phyloP scores from a whole-genome alignment of 2,113 vertebrate species.

The Hiodon alosoides region DNA sequence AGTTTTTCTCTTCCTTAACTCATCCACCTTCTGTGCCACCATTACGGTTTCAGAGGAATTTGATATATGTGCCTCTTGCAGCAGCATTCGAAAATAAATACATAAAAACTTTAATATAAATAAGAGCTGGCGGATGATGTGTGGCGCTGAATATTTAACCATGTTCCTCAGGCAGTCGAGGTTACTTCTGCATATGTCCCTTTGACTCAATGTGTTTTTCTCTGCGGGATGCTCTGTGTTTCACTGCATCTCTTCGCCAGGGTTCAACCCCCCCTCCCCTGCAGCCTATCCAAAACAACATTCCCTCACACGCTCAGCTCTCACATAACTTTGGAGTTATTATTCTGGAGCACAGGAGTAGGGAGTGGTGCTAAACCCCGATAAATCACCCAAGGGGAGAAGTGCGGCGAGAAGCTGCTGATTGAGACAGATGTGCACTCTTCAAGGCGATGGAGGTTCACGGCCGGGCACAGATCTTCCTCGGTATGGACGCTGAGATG shows the following conservation, averaged over 20 bases:
- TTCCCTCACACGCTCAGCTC: conserved; percentile 14
- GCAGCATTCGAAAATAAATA: not conserved
- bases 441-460: not conserved
- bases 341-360: not conserved
- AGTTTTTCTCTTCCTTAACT: not conserved
- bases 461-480: not conserved
- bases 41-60: not conserved
- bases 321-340: not conserved
- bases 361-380: not conserved
- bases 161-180: too few species aligned
- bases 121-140: too few species aligned
- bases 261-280: not conserved
- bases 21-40: not conserved
- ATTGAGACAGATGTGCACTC: conserved; percentile 10
- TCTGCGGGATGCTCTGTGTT: not conserved
- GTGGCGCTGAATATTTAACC: too few species aligned
- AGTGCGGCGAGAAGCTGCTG: not conserved
- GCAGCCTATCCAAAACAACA: conserved; percentile 15
- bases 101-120: too few species aligned
- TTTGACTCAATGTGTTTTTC: not conserved
- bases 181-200: not conserved
- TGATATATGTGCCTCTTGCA: not conserved
- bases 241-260: not conserved
- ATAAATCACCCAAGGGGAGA: conserved; percentile 3
- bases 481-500: not conserved